Evolutionary conservation across 2,888 invertebrate species (phyloP), one percentile per base, ranked within the genome.

Genomic region (Megastigmus dorsalis): DNA sequence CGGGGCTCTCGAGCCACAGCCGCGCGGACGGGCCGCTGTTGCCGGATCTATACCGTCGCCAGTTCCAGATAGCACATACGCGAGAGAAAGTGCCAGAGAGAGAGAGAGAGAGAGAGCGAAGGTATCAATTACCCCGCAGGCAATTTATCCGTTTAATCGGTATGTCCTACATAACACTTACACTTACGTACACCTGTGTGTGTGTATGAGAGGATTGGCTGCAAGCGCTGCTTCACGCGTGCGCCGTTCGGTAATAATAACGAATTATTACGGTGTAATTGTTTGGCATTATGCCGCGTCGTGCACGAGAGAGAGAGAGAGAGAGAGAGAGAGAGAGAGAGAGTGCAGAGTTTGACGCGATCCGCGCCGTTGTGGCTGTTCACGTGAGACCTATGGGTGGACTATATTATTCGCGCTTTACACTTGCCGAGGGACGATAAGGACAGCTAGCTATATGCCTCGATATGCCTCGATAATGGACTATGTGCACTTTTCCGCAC

Each of bases 221-320:
- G 18, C 50, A 4, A 15, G 65, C 52, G 57, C 73, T 63, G 70
- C n/a, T n/a, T n/a, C n/a, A n/a, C 74, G 30, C 62, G 70, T 65
- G 52, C 45, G 41, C 48, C 13, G 50, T 69, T 43, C 65, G n/a
- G 50, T 48, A 30, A 73, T 79, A 81, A 82, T 81, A 80, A 79
- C 80, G 80, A 83, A 83, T 83, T 82, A 83, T 82, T 83, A 82
- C 77, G 78, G 69, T 77, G 81, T 85, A 86, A 87, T 86, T 85
- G 83, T 82, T 82, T 80, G 80, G 78, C 80, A 84, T 85, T 86
- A 84, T 66, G 76, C n/a, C 63, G 62, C 77, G 71, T 72, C 77
- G 70, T 62, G 75, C 79, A 78, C 80, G 81, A 77, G n/a, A n/a
- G n/a, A n/a, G n/a, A n/a, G n/a, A n/a, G n/a, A n/a, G n/a, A n/a